Conservation (phyloP, 2,113 vertebrate genomes). For the Erythrocercus mccallii region DNA sequence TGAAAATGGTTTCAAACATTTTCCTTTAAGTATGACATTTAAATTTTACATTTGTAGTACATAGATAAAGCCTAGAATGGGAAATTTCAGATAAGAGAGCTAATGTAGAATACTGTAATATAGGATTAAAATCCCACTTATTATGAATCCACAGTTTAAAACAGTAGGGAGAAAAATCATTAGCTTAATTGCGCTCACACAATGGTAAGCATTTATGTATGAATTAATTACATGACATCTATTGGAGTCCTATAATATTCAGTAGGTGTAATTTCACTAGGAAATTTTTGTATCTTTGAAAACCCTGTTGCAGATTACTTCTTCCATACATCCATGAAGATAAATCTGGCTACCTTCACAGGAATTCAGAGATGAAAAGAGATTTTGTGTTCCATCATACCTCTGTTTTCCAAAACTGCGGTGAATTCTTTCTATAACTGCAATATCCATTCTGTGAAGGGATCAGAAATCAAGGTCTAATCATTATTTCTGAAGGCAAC, state of each 20-base stretch:
- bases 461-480: background rate
- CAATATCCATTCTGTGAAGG: background rate
- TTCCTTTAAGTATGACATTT: background rate
- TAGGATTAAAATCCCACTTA: background rate
- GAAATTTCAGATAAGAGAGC: background rate
- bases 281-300: background rate
- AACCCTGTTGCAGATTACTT: background rate
- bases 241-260: background rate
- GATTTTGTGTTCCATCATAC: background rate
- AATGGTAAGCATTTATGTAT: background rate
- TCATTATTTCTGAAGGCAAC: background rate
- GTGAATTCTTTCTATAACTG: background rate
- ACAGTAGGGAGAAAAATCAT: background rate
- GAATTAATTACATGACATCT: background rate
- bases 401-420: background rate
- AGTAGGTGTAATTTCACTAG: background rate
- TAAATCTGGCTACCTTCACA: background rate
- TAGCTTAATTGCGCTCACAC: background rate
- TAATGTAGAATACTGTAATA: background rate
- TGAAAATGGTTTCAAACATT: background rate
- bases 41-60: background rate
- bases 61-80: background rate
- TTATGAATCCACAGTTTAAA: background rate
- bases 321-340: background rate
- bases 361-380: background rate